Evolutionary conservation across 1,140 invertebrate genomes (phyloP).

Genomic region (Drosophila pseudoobscura): DNA sequence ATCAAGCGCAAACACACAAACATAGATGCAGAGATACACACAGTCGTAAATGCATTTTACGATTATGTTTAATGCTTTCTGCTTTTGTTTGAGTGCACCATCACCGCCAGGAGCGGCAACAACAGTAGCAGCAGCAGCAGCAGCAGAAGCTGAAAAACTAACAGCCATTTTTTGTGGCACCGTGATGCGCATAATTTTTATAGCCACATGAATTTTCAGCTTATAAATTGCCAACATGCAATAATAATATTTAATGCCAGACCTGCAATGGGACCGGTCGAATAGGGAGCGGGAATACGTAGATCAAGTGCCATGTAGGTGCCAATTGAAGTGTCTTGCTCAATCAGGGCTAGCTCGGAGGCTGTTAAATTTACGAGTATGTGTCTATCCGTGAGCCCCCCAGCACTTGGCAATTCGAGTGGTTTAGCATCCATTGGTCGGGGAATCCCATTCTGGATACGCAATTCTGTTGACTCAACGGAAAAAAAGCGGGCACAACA

Average conservation of each 20-base stretch:
- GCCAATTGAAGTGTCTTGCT: slow-evolving; percentile 62
- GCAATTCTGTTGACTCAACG: slow-evolving; percentile 77
- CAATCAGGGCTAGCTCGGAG: slow-evolving; percentile 52
- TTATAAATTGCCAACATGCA: slow-evolving; percentile 53
- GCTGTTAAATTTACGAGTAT: slow-evolving; percentile 44
- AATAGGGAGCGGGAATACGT: not conserved
- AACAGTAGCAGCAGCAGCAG: slow-evolving; percentile 12
- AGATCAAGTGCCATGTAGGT: slow-evolving; percentile 55
- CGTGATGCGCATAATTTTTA: slow-evolving; percentile 39
- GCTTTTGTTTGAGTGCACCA: slow-evolving; percentile 49
- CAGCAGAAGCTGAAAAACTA: slow-evolving; percentile 31
- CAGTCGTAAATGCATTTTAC: slow-evolving; percentile 55
- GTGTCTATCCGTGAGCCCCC: not conserved
- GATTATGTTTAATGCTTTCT: slow-evolving; percentile 41
- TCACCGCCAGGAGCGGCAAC: not conserved
- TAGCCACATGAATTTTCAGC: slow-evolving; percentile 51
- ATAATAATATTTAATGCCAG: slow-evolving; percentile 44
- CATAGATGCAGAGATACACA: not conserved
- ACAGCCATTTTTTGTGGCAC: slow-evolving; percentile 21
- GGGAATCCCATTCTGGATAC: slow-evolving; percentile 38
- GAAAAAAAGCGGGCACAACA: slow-evolving; percentile 19
- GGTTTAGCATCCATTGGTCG: slow-evolving; percentile 14
- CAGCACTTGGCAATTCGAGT: not conserved
- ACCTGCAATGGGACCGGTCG: not conserved
- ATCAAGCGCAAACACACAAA: not conserved